Conservation (phyloP, 2,113 vertebrate species). For the Cyanistes caeruleus region DNA sequence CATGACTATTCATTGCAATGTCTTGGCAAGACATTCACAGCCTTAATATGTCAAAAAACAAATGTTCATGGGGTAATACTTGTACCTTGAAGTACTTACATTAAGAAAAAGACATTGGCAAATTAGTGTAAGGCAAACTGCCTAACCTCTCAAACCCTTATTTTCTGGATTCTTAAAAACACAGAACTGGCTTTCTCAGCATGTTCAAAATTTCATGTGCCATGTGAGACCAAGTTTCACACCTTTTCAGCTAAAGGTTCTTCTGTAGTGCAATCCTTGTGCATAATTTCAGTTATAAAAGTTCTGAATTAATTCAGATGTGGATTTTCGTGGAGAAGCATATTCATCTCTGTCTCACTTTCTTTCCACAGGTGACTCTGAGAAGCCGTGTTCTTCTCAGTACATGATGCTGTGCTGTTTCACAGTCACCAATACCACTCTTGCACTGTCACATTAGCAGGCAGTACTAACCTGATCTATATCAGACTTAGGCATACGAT, state of each 20-base stretch:
- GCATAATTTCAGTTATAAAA: neutral
- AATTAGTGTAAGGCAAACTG: neutral
- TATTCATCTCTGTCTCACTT: neutral
- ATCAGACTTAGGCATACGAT: neutral
- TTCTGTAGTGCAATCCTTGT: neutral
- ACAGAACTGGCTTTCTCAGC: neutral
- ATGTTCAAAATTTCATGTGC: neutral
- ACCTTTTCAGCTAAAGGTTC: neutral
- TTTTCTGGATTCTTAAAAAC: neutral
- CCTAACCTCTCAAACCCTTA: neutral
- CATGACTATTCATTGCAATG: neutral
- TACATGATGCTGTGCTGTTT: neutral
- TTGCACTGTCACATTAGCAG: accelerated
- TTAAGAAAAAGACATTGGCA: neutral
- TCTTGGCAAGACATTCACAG: neutral
- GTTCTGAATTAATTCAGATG: neutral
- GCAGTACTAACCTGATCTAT: neutral
- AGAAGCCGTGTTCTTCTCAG: neutral
- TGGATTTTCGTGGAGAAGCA: neutral
- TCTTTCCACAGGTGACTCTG: neutral
- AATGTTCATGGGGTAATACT: neutral
- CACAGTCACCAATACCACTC: neutral
- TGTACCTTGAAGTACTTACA: neutral
- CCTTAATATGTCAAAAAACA: neutral
- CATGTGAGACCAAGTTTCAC: neutral